Evolutionary conservation across 2,888 invertebrate genomes (phyloP).

Genomic region (Drosophila multiciliata): DNA sequence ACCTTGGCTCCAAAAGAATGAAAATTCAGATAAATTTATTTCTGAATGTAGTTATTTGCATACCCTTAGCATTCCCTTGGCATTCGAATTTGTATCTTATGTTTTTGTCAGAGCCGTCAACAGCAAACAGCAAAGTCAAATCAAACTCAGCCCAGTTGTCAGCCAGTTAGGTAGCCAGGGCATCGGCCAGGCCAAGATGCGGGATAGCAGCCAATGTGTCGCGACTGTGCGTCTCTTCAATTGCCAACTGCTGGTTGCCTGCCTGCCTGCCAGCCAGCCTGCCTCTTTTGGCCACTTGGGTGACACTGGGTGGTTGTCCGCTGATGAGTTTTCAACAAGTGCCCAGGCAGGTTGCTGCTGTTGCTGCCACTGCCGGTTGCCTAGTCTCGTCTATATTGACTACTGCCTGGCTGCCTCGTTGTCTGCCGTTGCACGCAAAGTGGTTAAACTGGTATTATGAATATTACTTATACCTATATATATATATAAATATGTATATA

Average conservation of each 20-base stretch:
- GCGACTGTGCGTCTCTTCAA: slow-evolving; percentile 21
- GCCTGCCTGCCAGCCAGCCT: slow-evolving; percentile 8
- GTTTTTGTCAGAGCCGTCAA: slow-evolving; percentile 45
- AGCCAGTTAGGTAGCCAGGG: slow-evolving; percentile 11
- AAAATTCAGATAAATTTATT: neutral
- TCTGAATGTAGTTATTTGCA: neutral
- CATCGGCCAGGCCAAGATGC: slow-evolving; percentile 24
- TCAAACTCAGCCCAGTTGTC: slow-evolving; percentile 1
- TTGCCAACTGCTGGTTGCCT: slow-evolving; percentile 28
- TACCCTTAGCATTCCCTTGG: neutral
- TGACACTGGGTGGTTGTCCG: slow-evolving; percentile 41
- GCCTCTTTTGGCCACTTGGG: slow-evolving; percentile 29
- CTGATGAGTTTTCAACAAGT: slow-evolving; percentile 50
- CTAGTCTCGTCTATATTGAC: slow-evolving; percentile 19
- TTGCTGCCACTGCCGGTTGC: slow-evolving; percentile 18
- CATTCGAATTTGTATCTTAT: slow-evolving; percentile 46
- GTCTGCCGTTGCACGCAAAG: slow-evolving; percentile 74
- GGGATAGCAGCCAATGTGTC: slow-evolving; percentile 39
- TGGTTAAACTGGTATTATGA: slow-evolving; percentile 75
- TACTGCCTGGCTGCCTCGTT: slow-evolving; percentile 58
- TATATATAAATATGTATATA: neutral
- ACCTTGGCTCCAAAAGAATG: neutral
- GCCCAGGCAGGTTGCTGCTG: slow-evolving; percentile 50
- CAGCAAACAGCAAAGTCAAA: slow-evolving; percentile 15
- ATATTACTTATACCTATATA: slow-evolving; percentile 45